Percentiles rank a stretch among this genome's conserved stretches.
phyloP scores from a whole-genome alignment of 2,888 invertebrate species.

The Synergus laeviventris region DNA sequence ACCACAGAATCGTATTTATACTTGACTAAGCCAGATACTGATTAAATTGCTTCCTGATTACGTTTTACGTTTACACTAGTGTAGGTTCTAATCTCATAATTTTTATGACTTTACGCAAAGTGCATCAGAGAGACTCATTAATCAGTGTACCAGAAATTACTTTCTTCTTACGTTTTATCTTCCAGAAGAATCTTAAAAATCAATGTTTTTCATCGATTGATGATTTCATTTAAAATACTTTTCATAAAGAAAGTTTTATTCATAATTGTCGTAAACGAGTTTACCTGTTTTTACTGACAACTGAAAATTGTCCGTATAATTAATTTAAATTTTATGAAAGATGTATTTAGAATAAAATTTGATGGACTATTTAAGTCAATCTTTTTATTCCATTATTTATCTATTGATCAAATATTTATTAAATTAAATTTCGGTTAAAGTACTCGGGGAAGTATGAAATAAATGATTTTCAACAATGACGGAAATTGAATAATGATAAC shows the following conservation, averaged over 20 bases:
- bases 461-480: too few species aligned
- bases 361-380: too few species aligned
- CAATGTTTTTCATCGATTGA: neutral
- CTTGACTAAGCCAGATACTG: conserved; percentile 20
- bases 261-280: neutral
- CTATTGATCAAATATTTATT: too few species aligned
- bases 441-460: too few species aligned
- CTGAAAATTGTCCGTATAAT: too few species aligned
- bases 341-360: too few species aligned
- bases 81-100: conserved; percentile 23
- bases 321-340: too few species aligned
- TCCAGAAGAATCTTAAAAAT: neutral
- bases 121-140: conserved; percentile 8
- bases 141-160: conserved; percentile 13
- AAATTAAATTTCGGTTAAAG: too few species aligned
- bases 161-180: conserved; percentile 11
- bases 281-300: neutral
- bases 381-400: too few species aligned
- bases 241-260: neutral
- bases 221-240: neutral
- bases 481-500: too few species aligned
- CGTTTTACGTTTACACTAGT: conserved; percentile 25
- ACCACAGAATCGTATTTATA: conserved; percentile 32
- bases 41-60: conserved; percentile 35
- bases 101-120: conserved; percentile 14